A percentile compares a stretch with the other conserved stretches of the same genome.
phyloP scores from a whole-genome alignment of 2,888 invertebrate genomes.

The Spilosoma lubricipeda region DNA sequence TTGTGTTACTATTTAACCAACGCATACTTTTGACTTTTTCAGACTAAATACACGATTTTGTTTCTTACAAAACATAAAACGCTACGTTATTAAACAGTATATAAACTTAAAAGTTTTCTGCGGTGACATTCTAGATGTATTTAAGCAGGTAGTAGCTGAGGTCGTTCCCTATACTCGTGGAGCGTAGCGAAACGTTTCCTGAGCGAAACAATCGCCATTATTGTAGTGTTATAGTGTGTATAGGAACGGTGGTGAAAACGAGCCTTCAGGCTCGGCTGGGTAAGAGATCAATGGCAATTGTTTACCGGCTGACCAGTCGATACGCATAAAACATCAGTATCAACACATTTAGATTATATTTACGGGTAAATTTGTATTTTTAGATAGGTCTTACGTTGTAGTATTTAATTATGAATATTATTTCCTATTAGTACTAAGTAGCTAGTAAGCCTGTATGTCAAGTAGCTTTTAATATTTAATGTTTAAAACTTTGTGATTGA shows the following conservation, averaged over 20 bases:
- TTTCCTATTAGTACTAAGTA: neutral
- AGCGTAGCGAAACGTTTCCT: constrained; percentile 82
- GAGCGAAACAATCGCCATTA: constrained; percentile 79
- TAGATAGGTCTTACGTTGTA: neutral
- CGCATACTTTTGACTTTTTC: neutral
- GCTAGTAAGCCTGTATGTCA: neutral
- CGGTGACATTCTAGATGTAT: constrained; percentile 29
- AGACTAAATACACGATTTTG: neutral
- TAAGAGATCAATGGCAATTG: constrained; percentile 81
- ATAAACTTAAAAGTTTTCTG: constrained; percentile 3
- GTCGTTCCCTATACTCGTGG: constrained; percentile 63
- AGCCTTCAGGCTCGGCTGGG: constrained; percentile 82
- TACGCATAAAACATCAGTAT: constrained; percentile 34
- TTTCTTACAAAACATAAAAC: neutral
- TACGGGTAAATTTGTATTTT: neutral
- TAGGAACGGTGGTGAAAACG: constrained; percentile 73
- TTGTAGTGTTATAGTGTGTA: constrained; percentile 59
- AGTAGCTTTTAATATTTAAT: neutral
- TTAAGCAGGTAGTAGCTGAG: constrained; percentile 61
- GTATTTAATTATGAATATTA: neutral
- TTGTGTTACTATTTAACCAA: neutral
- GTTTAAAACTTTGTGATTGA: neutral
- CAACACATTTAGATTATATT: neutral
- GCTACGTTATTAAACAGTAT: neutral
- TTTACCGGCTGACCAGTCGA: constrained; percentile 62